phyloP scores from a whole-genome alignment of 2,797 vertebrate genomes.

The Pogonophryne albipinna region DNA sequence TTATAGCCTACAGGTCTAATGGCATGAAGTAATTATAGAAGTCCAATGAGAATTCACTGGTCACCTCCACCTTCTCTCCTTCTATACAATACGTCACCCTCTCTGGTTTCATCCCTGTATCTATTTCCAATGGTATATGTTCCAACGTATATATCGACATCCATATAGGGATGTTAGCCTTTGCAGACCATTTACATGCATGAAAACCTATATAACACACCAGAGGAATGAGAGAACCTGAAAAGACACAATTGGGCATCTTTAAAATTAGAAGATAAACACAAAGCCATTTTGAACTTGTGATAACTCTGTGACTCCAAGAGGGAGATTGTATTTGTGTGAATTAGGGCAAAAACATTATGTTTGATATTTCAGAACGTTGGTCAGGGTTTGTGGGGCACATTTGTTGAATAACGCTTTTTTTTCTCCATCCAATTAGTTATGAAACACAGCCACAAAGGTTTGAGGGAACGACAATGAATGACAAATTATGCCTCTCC shows the following conservation, averaged over 20 bases:
- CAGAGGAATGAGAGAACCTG: no score
- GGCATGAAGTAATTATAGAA: slow-evolving; percentile 81
- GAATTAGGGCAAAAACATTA: background rate
- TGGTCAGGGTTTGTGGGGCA: slow-evolving; percentile 2
- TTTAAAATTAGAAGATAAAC: background rate
- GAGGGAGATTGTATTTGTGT: background rate
- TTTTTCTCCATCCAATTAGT: slow-evolving; percentile 5
- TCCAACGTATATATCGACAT: background rate
- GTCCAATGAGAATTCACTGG: slow-evolving; percentile 72
- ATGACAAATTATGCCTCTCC: background rate
- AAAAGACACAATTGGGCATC: no score
- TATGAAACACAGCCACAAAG: slow-evolving; percentile 2
- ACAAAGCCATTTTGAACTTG: slow-evolving; percentile 3
- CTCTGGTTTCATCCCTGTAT: background rate
- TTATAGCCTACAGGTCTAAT: slow-evolving; percentile 80
- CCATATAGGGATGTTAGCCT: background rate
- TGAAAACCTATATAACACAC: no score
- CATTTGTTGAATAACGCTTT: background rate
- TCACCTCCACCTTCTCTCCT: slow-evolving; percentile 52
- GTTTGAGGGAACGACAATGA: slow-evolving; percentile 8
- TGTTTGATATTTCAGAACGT: slow-evolving; percentile 3
- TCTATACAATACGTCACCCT: background rate
- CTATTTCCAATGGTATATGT: background rate
- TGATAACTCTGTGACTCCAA: slow-evolving; percentile 4
- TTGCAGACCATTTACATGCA: background rate